Conservation (phyloP, 2,888 invertebrate species). For the Rhabditophanes sp. region DNA sequence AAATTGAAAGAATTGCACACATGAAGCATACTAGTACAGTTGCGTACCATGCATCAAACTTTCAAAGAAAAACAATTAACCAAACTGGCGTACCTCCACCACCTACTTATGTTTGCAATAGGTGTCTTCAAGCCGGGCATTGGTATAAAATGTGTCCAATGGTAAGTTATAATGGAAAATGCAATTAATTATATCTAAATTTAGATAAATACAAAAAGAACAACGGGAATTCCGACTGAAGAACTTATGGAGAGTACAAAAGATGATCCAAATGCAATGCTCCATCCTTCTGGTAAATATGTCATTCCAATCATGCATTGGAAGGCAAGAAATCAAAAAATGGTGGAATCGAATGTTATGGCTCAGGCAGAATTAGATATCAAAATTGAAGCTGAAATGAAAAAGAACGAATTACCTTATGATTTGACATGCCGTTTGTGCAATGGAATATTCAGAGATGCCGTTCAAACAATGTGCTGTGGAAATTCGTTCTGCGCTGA, state of each 20-base stretch:
- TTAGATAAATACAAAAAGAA: slow-evolving; percentile 50
- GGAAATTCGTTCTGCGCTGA: slow-evolving; percentile 96
- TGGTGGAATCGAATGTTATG: slow-evolving; percentile 51
- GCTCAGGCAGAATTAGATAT: background rate
- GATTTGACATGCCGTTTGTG: slow-evolving; percentile 71
- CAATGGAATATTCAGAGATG: slow-evolving; percentile 63
- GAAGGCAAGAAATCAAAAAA: slow-evolving; percentile 63
- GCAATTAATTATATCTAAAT: slow-evolving; percentile 8
- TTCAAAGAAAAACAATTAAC: slow-evolving; percentile 4
- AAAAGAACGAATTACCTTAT: slow-evolving; percentile 2
- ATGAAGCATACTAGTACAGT: slow-evolving; percentile 93
- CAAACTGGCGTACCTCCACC: slow-evolving; percentile 74
- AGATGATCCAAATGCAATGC: slow-evolving; percentile 46
- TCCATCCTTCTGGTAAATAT: slow-evolving; percentile 46
- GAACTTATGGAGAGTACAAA: slow-evolving; percentile 43
- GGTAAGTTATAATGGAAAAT: slow-evolving; percentile 16
- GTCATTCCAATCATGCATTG: slow-evolving; percentile 50
- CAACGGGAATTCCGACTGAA: slow-evolving; percentile 78
- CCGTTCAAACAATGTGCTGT: slow-evolving; percentile 93
- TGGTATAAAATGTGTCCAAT: slow-evolving; percentile 87
- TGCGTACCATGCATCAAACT: slow-evolving; percentile 83
- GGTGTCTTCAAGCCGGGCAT: slow-evolving; percentile 83
- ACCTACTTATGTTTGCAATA: slow-evolving; percentile 75
- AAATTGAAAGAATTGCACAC: slow-evolving; percentile 89
- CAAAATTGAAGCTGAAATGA: slow-evolving; percentile 6